Conservation (phyloP, 1,140 invertebrate genomes). For the Trinorchestia longiramus region DNA sequence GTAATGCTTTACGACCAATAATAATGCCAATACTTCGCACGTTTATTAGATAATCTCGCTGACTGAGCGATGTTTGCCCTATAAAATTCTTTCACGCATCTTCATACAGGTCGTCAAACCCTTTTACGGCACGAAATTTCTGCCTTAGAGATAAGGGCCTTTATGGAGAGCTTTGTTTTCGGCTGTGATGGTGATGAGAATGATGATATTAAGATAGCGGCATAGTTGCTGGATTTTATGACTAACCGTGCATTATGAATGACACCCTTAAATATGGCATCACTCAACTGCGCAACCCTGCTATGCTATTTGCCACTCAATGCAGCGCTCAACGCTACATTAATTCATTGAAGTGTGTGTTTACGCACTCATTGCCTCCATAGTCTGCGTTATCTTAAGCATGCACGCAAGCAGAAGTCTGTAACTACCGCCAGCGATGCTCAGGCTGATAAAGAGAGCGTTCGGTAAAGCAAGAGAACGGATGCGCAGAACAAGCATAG, state of each 20-base stretch:
- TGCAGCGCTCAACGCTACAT: background rate
- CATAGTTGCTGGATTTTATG: background rate
- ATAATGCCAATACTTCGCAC: background rate
- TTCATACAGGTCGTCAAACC: background rate
- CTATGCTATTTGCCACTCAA: slow-evolving; percentile 30
- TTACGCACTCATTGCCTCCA: slow-evolving; percentile 4
- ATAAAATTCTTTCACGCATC: background rate
- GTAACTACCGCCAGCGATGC: slow-evolving; percentile 12
- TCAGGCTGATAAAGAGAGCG: background rate
- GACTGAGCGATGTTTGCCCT: background rate
- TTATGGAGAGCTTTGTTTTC: background rate
- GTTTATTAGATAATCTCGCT: background rate
- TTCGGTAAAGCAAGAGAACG: background rate
- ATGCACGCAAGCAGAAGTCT: slow-evolving; percentile 13
- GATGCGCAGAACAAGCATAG: background rate
- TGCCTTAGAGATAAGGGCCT: background rate
- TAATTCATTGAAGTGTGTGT: slow-evolving; percentile 30
- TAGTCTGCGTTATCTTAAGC: background rate
- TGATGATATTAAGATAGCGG: background rate
- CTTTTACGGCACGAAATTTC: background rate
- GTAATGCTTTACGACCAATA: background rate
- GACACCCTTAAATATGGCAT: slow-evolving; percentile 27
- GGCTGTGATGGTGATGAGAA: slow-evolving; percentile 6
- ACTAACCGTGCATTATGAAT: background rate
- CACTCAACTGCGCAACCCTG: slow-evolving; percentile 21